Evolutionary conservation across 2,888 invertebrate genomes (phyloP).

Genomic region (Scaptomyza flava): DNA sequence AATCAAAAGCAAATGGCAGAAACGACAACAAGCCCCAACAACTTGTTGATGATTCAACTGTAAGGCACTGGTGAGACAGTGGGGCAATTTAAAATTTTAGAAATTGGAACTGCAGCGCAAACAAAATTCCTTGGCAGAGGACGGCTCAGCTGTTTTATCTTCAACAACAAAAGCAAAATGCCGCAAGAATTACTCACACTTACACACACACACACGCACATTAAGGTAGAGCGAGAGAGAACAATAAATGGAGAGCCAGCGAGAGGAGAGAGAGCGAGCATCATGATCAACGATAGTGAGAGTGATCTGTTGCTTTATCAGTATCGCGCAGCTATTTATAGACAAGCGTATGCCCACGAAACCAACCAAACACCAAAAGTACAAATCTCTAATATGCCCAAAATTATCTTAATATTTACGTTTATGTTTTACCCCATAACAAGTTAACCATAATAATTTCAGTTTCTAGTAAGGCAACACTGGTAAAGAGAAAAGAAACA

Average conservation of each 20-base stretch:
- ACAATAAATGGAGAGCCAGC: constrained; percentile 6
- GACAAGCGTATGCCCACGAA: constrained; percentile 36
- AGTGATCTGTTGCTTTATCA: constrained; percentile 72
- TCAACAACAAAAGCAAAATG: constrained; percentile 40
- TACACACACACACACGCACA: constrained; percentile 7
- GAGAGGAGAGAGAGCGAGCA: constrained; percentile 12
- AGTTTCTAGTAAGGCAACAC: constrained; percentile 45
- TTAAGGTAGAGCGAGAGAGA: constrained; percentile 17
- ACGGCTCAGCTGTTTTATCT: constrained; percentile 51
- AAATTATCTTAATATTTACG: constrained; percentile 38
- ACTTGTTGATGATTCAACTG: constrained; percentile 68
- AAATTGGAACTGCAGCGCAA: constrained; percentile 37
- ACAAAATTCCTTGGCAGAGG: constrained; percentile 47
- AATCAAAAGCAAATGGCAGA: constrained; percentile 48
- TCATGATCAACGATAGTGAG: constrained; percentile 60
- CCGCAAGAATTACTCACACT: constrained; percentile 53
- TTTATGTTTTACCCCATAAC: constrained; percentile 32
- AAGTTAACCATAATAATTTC: constrained; percentile 17
- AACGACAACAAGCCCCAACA: constrained; percentile 41
- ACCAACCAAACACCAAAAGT: constrained; percentile 39
- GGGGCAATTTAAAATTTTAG: constrained; percentile 30
- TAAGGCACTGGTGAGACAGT: constrained; percentile 29
- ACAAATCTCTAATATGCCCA: constrained; percentile 36
- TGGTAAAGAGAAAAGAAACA: constrained; percentile 12
- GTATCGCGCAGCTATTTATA: constrained; percentile 56